A percentile compares a stretch with the other conserved stretches of the same genome.
Evolutionary conservation across 2,888 invertebrate genomes (phyloP).

Genomic region (Drosophila imparisetae): DNA sequence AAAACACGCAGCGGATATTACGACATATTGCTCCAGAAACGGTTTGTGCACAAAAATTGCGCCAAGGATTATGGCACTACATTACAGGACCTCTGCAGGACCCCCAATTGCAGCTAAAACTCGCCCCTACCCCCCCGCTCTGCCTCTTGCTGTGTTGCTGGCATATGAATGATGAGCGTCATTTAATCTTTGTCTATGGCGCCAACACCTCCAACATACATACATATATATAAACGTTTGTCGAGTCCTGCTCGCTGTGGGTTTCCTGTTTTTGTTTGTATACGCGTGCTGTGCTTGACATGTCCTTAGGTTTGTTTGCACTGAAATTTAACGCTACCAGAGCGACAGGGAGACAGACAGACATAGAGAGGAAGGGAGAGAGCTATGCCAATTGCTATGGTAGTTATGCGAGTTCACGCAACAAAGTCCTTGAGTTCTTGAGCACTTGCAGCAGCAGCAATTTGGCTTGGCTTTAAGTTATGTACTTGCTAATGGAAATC

Average conservation of each 20-base stretch:
- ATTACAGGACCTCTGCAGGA: constrained; percentile 60
- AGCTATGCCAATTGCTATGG: constrained; percentile 48
- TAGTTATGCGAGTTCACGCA: constrained; percentile 53
- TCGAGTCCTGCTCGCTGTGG: constrained; percentile 27
- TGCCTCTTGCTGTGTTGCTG: constrained; percentile 26
- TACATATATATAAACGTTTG: constrained; percentile 45
- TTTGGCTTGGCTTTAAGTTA: constrained; percentile 67
- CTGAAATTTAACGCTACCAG: constrained; percentile 69
- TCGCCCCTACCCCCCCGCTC: not conserved
- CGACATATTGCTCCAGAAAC: constrained; percentile 75
- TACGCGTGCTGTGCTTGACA: constrained; percentile 72
- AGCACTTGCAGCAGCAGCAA: constrained; percentile 26
- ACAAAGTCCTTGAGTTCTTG: constrained; percentile 11
- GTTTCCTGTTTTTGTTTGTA: constrained; percentile 61
- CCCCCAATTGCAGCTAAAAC: constrained; percentile 14
- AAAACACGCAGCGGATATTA: constrained; percentile 77
- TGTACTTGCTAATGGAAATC: constrained; percentile 71
- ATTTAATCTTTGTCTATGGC: constrained; percentile 79
- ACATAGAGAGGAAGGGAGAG: not conserved
- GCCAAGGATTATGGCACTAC: constrained; percentile 79
- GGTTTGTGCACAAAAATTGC: constrained; percentile 72
- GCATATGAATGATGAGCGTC: constrained; percentile 79
- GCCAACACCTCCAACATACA: constrained; percentile 65
- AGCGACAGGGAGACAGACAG: constrained; percentile 6
- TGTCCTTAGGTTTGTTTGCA: constrained; percentile 75